Evolutionary conservation across 2,113 vertebrate genomes (phyloP).

Genomic region (Ginglymostoma cirratum): DNA sequence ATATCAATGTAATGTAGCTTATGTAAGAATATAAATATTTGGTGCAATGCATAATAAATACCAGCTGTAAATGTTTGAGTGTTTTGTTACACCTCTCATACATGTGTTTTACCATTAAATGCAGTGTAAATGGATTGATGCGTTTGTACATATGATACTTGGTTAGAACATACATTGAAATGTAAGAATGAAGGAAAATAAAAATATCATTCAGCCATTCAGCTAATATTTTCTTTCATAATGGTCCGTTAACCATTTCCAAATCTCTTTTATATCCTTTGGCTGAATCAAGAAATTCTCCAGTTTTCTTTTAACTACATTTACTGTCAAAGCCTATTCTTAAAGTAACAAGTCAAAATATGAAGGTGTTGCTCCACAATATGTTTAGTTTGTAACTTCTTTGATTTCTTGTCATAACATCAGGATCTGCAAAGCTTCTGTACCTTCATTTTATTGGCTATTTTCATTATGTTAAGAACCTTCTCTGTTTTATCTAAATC

Average conservation of each 20-base stretch:
- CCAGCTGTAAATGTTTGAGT: background rate
- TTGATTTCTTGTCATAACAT: background rate
- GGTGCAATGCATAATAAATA: background rate
- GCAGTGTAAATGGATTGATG: background rate
- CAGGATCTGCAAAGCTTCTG: background rate
- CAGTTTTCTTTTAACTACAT: background rate
- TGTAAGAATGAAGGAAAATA: background rate
- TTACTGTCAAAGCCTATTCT: no score
- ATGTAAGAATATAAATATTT: background rate
- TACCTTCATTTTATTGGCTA: background rate
- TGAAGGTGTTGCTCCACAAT: no score
- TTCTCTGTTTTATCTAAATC: background rate
- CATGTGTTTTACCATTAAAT: background rate
- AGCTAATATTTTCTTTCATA: background rate
- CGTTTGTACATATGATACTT: background rate
- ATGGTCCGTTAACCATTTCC: background rate
- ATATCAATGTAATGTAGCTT: background rate
- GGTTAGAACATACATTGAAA: background rate
- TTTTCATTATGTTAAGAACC: background rate
- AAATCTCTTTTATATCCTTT: background rate
- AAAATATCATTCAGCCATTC: background rate
- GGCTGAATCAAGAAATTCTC: background rate
- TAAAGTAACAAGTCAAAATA: background rate
- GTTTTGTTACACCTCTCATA: background rate
- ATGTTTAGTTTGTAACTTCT: background rate